Evolutionary conservation across 2,888 invertebrate species (phyloP), one percentile per base, ranked within the genome.

Genomic region (Cheilosia urbana): DNA sequence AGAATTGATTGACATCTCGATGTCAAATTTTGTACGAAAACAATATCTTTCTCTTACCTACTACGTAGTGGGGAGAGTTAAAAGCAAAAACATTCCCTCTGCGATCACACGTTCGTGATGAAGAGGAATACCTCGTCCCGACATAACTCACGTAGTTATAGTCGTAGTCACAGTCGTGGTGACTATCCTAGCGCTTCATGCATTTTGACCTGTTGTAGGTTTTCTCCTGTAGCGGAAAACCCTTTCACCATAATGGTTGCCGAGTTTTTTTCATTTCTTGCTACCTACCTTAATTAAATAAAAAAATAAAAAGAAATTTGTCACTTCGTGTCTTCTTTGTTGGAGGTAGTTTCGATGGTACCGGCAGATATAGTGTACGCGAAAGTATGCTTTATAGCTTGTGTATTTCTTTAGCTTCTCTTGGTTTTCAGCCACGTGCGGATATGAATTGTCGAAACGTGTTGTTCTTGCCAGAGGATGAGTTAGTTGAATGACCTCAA

Each of bases 291-390:
- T 85, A 85, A 85, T 85, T 85, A 85, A 85, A 85, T 85, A 81
- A 76, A 72, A 81, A 85, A 85, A 85, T 85, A 81, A 76, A 72
- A 81, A 81, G 66, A 85, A 85, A 81, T 77, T 85, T 81, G 85
- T 85, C 85, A 81, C 71, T 77, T 62, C 81, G 73, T 71, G 66
- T 79, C 69, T 65, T 81, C 69, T 53, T 71, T 60, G 65, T 51
- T 7, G 47, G 51, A 75, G 34, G 65, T 71, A 75, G 69, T 79
- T 71, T 71, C 42, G 65, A 30, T 72, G 66, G 53, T 24, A 51
- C 24, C 40, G 47, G 47, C 27, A 69, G 65, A 66, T 60, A 66
- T 60, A 66, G 79, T 84, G 65, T 79, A 84, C 84, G 69, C 75
- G 84, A 71, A 80, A 71, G 75, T 84, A 84, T 84, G 80, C 58